Evolutionary conservation across 1,140 invertebrate species (phyloP).

Genomic region (Phortica variegata): DNA sequence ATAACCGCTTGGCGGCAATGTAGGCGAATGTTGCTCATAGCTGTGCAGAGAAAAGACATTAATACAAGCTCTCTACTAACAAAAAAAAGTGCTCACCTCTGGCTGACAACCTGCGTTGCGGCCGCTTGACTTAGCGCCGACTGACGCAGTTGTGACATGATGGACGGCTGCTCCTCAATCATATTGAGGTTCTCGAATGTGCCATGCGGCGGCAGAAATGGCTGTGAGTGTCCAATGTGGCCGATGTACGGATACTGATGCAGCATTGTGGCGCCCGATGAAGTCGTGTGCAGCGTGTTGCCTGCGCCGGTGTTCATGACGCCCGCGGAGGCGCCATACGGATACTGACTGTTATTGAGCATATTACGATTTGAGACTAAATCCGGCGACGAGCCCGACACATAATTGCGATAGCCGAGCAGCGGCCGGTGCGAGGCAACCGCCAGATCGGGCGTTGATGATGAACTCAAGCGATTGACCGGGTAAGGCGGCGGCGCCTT

Average conservation of each 20-base stretch:
- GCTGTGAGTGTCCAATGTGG: conserved; percentile 59
- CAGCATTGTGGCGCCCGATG: conserved; percentile 44
- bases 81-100: conserved; percentile 26
- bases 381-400: conserved; percentile 76
- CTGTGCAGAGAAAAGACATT: not conserved
- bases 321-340: conserved; percentile 19
- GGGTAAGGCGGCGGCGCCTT: conserved; percentile 84
- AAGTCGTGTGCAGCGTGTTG: conserved; percentile 36
- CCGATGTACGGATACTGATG: conserved; percentile 52
- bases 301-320: conserved; percentile 15
- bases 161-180: conserved; percentile 58
- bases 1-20: conserved; percentile 41
- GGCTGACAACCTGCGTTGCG: conserved; percentile 14
- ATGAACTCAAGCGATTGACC: conserved; percentile 69
- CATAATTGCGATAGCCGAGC: conserved; percentile 62
- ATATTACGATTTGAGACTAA: conserved; percentile 69
- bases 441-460: conserved; percentile 79
- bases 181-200: conserved; percentile 70
- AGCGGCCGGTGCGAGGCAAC: conserved; percentile 61
- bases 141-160: conserved; percentile 52
- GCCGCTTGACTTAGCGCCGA: conserved; percentile 45
- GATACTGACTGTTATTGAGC: conserved; percentile 55
- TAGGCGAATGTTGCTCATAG: conserved; percentile 31
- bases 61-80: not conserved
- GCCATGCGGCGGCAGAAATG: conserved; percentile 63